These are phyloP conservation scores for Cirrhinus mrigala DNA, from an alignment of 2,797 vertebrate genomes.

Conservation along the genomic window DNA sequence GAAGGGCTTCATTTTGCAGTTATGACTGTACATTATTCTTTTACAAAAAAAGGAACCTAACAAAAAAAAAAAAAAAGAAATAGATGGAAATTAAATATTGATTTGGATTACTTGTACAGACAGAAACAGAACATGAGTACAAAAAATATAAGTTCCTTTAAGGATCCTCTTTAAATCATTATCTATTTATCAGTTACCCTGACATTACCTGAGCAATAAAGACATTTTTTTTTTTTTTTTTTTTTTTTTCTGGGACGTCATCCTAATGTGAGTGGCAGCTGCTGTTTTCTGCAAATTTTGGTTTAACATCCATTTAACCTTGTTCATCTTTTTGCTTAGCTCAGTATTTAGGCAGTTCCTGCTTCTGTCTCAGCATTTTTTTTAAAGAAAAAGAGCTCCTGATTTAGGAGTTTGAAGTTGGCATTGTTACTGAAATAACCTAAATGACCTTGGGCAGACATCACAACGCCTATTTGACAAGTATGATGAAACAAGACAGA, in stretches of 20 bases:
- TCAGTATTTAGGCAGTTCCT: constrained; percentile 55
- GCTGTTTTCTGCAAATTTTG: constrained; percentile 24
- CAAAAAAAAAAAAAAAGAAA: background rate
- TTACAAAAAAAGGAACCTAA: background rate
- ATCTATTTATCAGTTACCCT: constrained; percentile 68
- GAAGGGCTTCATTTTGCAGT: background rate
- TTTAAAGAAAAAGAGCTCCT: constrained; percentile 32
- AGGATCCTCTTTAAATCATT: constrained; percentile 59
- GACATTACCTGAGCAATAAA: constrained; percentile 71
- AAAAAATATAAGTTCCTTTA: background rate
- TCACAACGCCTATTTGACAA: constrained; percentile 31
- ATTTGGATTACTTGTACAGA: background rate
- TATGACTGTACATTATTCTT: background rate
- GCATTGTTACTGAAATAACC: constrained; percentile 77
- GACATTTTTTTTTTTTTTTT: constrained; percentile 29
- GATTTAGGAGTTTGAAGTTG: constrained; percentile 74
- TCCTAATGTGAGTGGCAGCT: constrained; percentile 51
- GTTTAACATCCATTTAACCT: constrained; percentile 46
- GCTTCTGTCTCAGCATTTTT: constrained; percentile 71
- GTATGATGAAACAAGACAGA: constrained; percentile 57
- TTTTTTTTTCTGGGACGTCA: constrained; percentile 50
- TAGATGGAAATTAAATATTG: background rate
- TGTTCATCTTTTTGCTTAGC: constrained; percentile 43
- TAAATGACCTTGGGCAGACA: constrained; percentile 74
- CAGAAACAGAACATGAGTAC: background rate